Conservation (phyloP, 2,888 invertebrate genomes). For the Megalurothrips usitatus region DNA sequence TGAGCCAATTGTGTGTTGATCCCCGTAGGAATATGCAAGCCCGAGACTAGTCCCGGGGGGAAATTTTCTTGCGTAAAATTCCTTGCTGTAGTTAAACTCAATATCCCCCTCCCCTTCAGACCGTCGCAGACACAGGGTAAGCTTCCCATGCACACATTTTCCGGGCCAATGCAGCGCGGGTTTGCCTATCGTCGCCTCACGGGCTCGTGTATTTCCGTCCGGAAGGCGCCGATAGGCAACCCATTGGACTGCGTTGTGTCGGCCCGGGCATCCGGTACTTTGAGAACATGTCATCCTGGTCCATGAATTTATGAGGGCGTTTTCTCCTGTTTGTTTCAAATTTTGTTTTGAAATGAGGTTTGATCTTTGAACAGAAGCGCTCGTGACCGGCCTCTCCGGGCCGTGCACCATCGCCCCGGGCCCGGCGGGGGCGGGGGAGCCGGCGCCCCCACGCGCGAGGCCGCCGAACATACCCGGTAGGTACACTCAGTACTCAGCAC, state of each 20-base stretch:
- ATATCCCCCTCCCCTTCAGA: no score
- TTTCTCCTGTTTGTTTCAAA: background rate
- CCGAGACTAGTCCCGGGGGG: no score
- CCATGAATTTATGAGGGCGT: background rate
- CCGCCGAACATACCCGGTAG: background rate
- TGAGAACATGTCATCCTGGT: background rate
- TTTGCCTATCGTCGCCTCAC: no score
- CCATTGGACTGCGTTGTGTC: background rate
- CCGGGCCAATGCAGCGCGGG: background rate
- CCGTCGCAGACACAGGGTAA: no score
- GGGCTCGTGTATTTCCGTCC: no score
- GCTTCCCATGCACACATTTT: no score
- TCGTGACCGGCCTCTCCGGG: background rate
- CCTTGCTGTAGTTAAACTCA: no score
- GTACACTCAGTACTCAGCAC: background rate
- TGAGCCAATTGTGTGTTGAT: no score
- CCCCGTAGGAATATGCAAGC: no score
- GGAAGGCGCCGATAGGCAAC: no score
- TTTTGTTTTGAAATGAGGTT: background rate
- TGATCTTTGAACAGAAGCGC: background rate
- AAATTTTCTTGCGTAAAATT: no score
- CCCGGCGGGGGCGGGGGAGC: no score
- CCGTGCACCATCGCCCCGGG: background rate
- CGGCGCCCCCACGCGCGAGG: background rate
- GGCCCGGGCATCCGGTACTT: background rate